Evolutionary conservation across 2,113 vertebrate species (phyloP), one percentile per base, ranked within the genome.

Genomic region (Anoura caudifer): DNA sequence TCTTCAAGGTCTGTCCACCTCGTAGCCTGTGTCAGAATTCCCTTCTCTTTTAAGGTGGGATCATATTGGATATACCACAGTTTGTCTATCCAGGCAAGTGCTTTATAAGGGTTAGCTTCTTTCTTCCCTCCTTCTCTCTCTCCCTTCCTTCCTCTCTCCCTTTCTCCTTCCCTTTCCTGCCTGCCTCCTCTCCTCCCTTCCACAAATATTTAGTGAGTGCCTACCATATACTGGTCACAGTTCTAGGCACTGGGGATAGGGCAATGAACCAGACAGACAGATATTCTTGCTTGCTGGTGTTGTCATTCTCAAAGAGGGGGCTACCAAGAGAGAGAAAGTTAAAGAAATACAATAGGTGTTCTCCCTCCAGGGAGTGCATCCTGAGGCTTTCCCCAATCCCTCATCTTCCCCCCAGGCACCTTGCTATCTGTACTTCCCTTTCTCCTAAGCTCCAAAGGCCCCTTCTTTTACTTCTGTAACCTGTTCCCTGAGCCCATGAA

Each of bases 141-240:
- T 59, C 19, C 17, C 12, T n/a, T 33, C 26, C 20, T 75, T 17
- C 59, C 10, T 77, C 69, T 17, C 80, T 22, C 41, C 17, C 4
- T 63, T 17, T 11, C 22, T 26, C 11, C 14, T 7, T 38, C 28
- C 14, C 9, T 12, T 22, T 12, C 38, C 38, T 31, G 1, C 4
- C 31, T 33, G 2, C 26, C 28, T 89, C 22, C 11, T 9, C 54
- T n/a, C 9, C 22, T 17, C 26, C 28, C 10, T 13, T 76, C 9
- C 24, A 67, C n/a, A 56, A n/a, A 7, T 47, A 33, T 59, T 70
- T 22, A 52, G 7, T 50, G 33, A 43, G 36, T 28, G 65, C 28
- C 43, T 67, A 4, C 67, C 50, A 5, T 31, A 10, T 2, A 6
- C 10, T 7, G 1, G 24, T 26, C 41, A 14, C 1, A 11, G 22